Base-by-base conservation (phyloP, 2,888 invertebrate species). In the Patella ulyssiponensis region DNA sequence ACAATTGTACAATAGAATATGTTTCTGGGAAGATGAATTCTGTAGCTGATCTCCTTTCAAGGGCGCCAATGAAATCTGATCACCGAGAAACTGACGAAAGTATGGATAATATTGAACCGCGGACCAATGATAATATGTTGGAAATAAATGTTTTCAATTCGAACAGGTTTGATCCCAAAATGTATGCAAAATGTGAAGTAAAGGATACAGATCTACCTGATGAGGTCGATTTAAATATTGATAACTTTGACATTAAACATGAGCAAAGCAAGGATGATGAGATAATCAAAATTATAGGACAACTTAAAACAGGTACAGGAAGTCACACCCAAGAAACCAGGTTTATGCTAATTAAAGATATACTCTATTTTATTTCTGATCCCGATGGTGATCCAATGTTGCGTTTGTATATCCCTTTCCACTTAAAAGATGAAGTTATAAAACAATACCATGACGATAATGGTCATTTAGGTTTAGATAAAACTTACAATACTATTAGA, bases 401-500 rank as follows among this genome's bases (percentile, higher is more conserved):
- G 12, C 54, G 73, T 23, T 15, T 73, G n/a, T 73, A 54, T 73
- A 33, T 73, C 15, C 73, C 73, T 12, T 9, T 3, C 15, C 53
- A 54, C 15, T 73, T 73, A 17, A n/a, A 52, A 20, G 27, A 54
- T 5, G 54, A 54, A 20, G 53, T 73, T 17, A 53, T 73, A 33
- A 73, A 17, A 17, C 73, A 73, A 54, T 73, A 73, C 33, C 73
- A 73, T 73, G 73, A 73, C 74, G 69, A 52, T 14, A 74, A 69
- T 44, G 69, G 69, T 23, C 74, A 73, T 15, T 44, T 73, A 44
- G 73, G 56, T 51, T 52, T 77, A 33, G 73, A 73, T 23, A 73
- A 70, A 27, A 74, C 74, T 7, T 77, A 69, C 58, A 74, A 74
- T 17, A 20, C 71, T 4, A 74, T 77, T 17, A 70, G 71, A 51